These are phyloP conservation scores for Lampris megalopsis DNA, from an alignment of 2,113 vertebrate species.

Conservation along the genomic window DNA sequence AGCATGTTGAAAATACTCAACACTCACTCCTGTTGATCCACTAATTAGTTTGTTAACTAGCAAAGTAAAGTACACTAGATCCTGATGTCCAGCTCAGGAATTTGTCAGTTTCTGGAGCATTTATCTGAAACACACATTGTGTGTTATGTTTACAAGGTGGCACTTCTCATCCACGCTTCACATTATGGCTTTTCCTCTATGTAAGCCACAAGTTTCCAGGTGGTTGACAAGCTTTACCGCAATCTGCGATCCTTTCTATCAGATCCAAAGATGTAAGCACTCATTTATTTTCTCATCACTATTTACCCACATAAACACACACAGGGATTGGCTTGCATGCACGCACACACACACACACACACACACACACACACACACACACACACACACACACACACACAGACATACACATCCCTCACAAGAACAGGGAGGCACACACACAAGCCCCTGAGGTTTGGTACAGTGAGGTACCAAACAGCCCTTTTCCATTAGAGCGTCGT, in stretches of 20 bases:
- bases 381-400: not conserved
- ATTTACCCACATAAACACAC: slow-evolving; percentile 32
- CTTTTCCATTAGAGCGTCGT: slow-evolving; percentile 55
- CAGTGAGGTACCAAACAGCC: slow-evolving; percentile 33
- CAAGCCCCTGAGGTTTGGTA: not conserved
- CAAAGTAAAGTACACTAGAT: slow-evolving; percentile 22
- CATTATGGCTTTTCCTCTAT: slow-evolving; percentile 18
- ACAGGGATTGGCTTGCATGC: not conserved
- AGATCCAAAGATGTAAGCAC: slow-evolving; percentile 17
- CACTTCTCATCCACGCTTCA: not conserved
- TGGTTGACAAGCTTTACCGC: slow-evolving; percentile 16
- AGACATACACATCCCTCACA: not conserved
- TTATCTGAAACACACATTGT: slow-evolving; percentile 5
- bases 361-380: not conserved
- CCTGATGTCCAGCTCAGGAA: slow-evolving; percentile 6
- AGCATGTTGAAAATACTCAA: not conserved
- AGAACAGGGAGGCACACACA: not conserved
- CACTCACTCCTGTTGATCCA: not conserved
- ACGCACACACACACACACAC: not conserved
- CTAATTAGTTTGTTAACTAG: slow-evolving; percentile 36
- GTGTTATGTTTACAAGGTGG: slow-evolving; percentile 1
- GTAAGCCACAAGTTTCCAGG: slow-evolving; percentile 25
- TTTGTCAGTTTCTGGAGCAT: not conserved
- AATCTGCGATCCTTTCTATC: not conserved
- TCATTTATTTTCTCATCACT: slow-evolving; percentile 3